Conservation (phyloP, 2,888 invertebrate species). For the Fabriciana adippe region DNA sequence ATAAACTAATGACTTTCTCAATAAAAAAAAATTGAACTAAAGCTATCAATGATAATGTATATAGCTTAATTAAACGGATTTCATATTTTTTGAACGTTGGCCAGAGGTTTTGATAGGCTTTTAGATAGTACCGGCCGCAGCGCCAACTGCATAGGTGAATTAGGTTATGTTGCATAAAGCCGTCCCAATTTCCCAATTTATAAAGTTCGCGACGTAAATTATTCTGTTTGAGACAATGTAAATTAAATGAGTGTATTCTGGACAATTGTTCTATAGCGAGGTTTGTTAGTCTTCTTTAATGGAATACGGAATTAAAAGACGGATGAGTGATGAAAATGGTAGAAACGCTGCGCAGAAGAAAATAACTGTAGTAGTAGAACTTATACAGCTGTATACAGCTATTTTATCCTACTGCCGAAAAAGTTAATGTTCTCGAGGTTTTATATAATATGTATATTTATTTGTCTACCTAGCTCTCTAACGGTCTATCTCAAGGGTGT, state of each 20-base stretch:
- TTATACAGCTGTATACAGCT: too few relatives aligned
- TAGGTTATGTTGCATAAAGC: conserved; percentile 25
- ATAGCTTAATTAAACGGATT: conserved; percentile 12
- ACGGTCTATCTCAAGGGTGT: too few relatives aligned
- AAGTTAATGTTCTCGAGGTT: too few relatives aligned
- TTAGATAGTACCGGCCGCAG: conserved; percentile 23
- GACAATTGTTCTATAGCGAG: conserved; percentile 8
- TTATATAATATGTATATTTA: too few relatives aligned
- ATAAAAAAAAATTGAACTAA: too few relatives aligned
- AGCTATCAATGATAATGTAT: neutral
- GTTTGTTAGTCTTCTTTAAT: conserved; percentile 17
- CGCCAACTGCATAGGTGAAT: conserved; percentile 19
- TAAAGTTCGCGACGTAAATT: conserved; percentile 19
- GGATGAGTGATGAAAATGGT: neutral
- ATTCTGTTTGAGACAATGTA: conserved; percentile 20
- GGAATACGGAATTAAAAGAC: conserved; percentile 3
- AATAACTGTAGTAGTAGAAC: too few relatives aligned
- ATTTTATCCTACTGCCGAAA: too few relatives aligned
- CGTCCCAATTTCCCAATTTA: conserved; percentile 21
- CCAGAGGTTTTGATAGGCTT: conserved; percentile 25
- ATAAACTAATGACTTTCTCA: too few relatives aligned
- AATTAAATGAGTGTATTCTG: conserved; percentile 20
- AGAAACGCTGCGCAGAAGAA: too few relatives aligned
- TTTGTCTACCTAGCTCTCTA: too few relatives aligned
- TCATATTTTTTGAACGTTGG: conserved; percentile 27